Evolutionary conservation across 2,888 invertebrate species (phyloP).

Genomic region (Pycnomerus fuliginosus): DNA sequence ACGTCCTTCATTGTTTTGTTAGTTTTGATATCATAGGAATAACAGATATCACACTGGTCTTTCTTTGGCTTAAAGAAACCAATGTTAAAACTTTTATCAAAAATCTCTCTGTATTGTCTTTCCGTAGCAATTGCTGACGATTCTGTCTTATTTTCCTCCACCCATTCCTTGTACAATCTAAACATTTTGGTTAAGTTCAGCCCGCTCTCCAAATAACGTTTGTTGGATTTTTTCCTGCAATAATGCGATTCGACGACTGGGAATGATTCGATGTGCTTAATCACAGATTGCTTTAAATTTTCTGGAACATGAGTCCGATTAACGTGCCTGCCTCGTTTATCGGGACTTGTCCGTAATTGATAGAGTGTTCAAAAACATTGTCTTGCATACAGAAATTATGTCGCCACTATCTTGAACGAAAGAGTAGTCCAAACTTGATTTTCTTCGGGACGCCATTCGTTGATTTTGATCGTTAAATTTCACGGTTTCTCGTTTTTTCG

Average conservation of each 20-base stretch:
- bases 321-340: constrained; percentile 3
- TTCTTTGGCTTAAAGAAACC: constrained; percentile 13
- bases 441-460: not conserved
- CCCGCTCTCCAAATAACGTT: constrained; percentile 4
- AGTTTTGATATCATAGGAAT: constrained; percentile 2
- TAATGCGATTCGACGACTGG: not conserved
- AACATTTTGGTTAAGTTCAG: not conserved
- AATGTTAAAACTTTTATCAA: constrained; percentile 8
- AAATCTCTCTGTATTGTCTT: constrained; percentile 4
- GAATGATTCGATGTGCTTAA: constrained; percentile 4
- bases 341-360: not conserved
- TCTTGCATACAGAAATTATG: constrained; percentile 8
- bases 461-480: too few relatives aligned
- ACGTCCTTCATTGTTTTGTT: constrained; percentile 3
- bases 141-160: not conserved
- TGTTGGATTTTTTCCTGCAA: not conserved
- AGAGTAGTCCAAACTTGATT: too few relatives aligned
- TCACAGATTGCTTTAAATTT: not conserved
- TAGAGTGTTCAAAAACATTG: constrained; percentile 5
- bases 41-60: constrained; percentile 11
- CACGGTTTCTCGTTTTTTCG: not conserved
- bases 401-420: too few relatives aligned
- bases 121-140: not conserved
- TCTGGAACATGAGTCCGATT: constrained; percentile 5
- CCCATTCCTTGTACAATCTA: not conserved